Evolutionary conservation across 2,113 vertebrate genomes (phyloP), one percentile per base, ranked within the genome.

Genomic region (Probosciger aterrimus): DNA sequence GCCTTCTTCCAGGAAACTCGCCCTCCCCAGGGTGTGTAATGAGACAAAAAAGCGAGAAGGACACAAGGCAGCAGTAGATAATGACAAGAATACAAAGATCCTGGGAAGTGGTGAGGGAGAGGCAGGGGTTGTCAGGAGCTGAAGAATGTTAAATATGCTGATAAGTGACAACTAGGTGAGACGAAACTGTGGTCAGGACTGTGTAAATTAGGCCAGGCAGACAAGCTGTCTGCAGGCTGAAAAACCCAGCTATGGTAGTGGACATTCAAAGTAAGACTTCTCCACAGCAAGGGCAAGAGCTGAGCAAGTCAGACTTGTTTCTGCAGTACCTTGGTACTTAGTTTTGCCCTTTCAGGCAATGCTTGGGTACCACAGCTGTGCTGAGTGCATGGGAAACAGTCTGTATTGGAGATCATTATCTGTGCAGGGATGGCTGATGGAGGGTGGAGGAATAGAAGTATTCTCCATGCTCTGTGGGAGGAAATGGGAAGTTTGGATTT

Each of bases 1-100:
- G 80, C 44, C 30, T 64, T 67, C 73, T 92, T 96, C 73, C 86
- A 93, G 91, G 93, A 92, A 94, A 90, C 62, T 82, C 30, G 2
- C 24, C 19, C 43, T 86, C 35, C 80, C 86, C 52, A 57, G 75
- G 90, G 88, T 92, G 73, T 65, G 44, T 94, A 74, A 39, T n/a
- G 60, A 90, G 71, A 90, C 30, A 62, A 78, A 94, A 82, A 73
- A 57, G 23, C 62, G 49, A 59, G 74, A 77, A 33, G 55, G 69
- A 43, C 75, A 67, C 63, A 86, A 67, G 85, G 59, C 69, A 52
- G 6, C 5, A 3, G 14, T 68, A 78, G 85, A 65, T 95, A 96
- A 74, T 5, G 35, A 41, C 13, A 67, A 28, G 67, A 69, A 67
- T 31, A 86, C 76, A 88, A 86, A 90, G 50, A 81, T 44, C 28